A percentile compares a stretch with the other conserved stretches of the same genome.
These are phyloP conservation scores for Drosophila arizonae DNA, from an alignment of 1,140 invertebrate species.

Conservation along the genomic window DNA sequence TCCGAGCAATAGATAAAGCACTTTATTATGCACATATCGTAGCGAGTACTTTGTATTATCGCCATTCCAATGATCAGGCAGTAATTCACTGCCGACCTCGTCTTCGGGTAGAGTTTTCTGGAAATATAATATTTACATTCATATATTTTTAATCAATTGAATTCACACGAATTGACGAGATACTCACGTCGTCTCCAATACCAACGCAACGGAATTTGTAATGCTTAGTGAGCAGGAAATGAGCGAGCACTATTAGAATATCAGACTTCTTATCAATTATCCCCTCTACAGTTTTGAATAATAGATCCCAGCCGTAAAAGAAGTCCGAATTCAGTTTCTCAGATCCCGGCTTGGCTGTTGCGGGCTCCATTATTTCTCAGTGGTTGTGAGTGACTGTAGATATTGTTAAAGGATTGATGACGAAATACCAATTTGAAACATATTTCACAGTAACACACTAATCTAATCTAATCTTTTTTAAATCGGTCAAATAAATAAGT, in stretches of 20 bases:
- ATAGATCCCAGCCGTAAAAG: constrained; percentile 89
- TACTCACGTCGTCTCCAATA: constrained; percentile 87
- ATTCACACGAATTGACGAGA: background rate
- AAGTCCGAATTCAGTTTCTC: constrained; percentile 48
- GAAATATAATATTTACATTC: constrained; percentile 14
- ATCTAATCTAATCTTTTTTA: background rate
- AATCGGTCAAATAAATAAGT: background rate
- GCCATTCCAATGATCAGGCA: constrained; percentile 89
- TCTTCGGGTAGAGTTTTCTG: constrained; percentile 86
- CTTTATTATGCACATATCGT: constrained; percentile 86
- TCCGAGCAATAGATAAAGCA: constrained; percentile 87
- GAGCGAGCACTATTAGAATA: constrained; percentile 87
- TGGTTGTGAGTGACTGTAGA: constrained; percentile 6
- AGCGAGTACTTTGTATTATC: constrained; percentile 85
- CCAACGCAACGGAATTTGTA: constrained; percentile 88
- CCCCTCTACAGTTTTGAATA: constrained; percentile 86
- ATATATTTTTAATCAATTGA: background rate
- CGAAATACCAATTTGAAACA: constrained; percentile 18
- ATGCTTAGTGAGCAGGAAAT: constrained; percentile 88
- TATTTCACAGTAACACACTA: constrained; percentile 11
- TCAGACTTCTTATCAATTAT: constrained; percentile 87
- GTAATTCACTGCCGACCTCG: constrained; percentile 86
- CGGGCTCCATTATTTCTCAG: constrained; percentile 19
- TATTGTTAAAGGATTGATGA: constrained; percentile 17
- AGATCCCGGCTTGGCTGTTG: constrained; percentile 23